Evolutionary conservation across 2,113 vertebrate genomes (phyloP), one percentile per base, ranked within the genome.

Genomic region (Bucco capensis): DNA sequence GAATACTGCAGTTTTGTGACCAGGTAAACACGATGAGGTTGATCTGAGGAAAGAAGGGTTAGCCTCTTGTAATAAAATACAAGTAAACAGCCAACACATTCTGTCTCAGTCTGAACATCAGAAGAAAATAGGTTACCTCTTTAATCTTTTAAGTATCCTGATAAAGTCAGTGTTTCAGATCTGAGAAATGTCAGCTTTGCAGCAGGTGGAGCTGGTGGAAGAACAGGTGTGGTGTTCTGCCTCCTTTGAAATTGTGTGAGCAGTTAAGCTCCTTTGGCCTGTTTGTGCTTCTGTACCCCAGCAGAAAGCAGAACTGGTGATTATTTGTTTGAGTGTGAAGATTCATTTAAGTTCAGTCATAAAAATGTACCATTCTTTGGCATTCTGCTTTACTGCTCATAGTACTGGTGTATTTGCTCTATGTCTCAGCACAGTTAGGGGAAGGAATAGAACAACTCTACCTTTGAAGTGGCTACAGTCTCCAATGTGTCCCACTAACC

Each of bases 31-130:
- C 8, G 7, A 23, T 19, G 38, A 70, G 12, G 30, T 10, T 62
- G 46, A 16, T 65, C 9, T 14, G 37, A 61, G 69, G 38, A 67
- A 33, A 49, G 46, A 44, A 69, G 27, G 3, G 28, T 46, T 87
- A 23, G 14, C 0, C 1, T 16, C 5, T 47, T 35, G 17, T 57
- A 37, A 23, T 31, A 19, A 62, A 58, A 21, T 0, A 5, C 14
- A 33, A 6, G 47, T 27, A 21, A 83, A 22, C 5, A 70, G 35
- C 4, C 31, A 42, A 4, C 3, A 1, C 22, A 18, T 61, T 69
- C 49, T 31, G 6, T 46, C 53, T 83, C 22, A 44, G 8, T 31
- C 14, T 66, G 67, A 80, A n/a, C 3, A 8, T 1, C 0, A 2
- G 38, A 58, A 66, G 54, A 53, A 88, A 69, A 5, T n/a, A 14